Evolutionary conservation across 2,888 invertebrate genomes (phyloP), one percentile per base, ranked within the genome.

Genomic region (Stomorhina lunata): DNA sequence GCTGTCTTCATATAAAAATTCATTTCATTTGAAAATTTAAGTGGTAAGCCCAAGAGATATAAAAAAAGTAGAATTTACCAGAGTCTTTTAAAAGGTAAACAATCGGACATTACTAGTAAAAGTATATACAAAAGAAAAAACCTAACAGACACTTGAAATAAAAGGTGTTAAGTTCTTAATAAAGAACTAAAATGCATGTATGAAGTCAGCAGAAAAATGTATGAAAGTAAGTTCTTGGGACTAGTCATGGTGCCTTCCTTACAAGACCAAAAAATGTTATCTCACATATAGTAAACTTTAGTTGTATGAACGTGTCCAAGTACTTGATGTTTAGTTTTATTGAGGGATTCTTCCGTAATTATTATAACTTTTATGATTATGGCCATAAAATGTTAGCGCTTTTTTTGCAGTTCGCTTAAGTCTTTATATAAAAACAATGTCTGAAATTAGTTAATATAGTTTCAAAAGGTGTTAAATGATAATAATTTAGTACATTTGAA

Each of bases 101-200:
- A 75, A 75, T 55, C 65, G 66, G n/a, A 45, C 55, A 68, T 40
- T 2, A 9, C 27, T 20, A 25, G 32, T 2, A 27, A 12, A 25
- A 12, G n/a, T n/a, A n/a, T n/a, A n/a, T 17, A 43, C 4, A 63
- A 9, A 43, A 34, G 10, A 27, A 68, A 25, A 43, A 2, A 59
- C 9, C 17, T 29, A 65, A 32, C 79, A 84, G 84, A 78, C 85
- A 85, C 84, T 83, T 81, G 80, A 73, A 84, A 43, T 69, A 81
- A 84, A 84, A 85, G 85, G 85, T 86, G 85, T 86, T 84, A 85
- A 86, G 83, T 86, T 84, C 84, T 84, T 83, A 82, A 81, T 81
- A 85, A 84, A 75, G 57, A 79, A 84, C 55, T 75, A 45, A 75
- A 75, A 66, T 75, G 71, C 55, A 69, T 78, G 61, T 80, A 80